These are phyloP conservation scores for Melanaphis sacchari DNA, from an alignment of 1,140 invertebrate species.

Conservation along the genomic window DNA sequence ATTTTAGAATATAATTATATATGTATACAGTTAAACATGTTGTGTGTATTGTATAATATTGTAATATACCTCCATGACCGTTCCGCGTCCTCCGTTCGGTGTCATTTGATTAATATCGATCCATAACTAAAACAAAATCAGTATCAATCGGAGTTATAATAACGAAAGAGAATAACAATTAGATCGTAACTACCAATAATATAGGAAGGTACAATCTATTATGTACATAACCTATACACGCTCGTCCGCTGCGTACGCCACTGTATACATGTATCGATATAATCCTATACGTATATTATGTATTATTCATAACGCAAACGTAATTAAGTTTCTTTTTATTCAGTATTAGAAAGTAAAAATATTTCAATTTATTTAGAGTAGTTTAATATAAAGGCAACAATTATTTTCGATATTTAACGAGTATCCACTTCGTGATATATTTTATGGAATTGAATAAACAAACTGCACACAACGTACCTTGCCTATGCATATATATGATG, in stretches of 20 bases:
- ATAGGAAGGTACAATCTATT: background rate
- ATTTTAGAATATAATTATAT: background rate
- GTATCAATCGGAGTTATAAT: background rate
- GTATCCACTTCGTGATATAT: background rate
- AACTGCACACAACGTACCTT: background rate
- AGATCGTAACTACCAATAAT: background rate
- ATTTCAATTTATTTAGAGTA: background rate
- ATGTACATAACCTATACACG: background rate
- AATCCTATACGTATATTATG: background rate
- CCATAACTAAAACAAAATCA: background rate
- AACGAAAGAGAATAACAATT: background rate
- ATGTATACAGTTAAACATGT: background rate
- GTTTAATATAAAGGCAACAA: constrained; percentile 6
- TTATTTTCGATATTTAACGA: background rate
- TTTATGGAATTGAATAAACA: background rate
- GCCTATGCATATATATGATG: background rate
- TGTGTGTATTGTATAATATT: background rate
- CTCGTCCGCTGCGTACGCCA: background rate
- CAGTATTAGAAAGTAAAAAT: background rate
- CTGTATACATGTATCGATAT: background rate
- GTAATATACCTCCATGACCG: background rate
- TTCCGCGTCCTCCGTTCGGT: too few species aligned
- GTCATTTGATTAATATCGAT: background rate
- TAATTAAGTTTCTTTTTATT: constrained; percentile 20
- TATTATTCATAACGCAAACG: background rate